Conservation (phyloP, 2,888 invertebrate genomes). For the Cepaea hortensis region DNA sequence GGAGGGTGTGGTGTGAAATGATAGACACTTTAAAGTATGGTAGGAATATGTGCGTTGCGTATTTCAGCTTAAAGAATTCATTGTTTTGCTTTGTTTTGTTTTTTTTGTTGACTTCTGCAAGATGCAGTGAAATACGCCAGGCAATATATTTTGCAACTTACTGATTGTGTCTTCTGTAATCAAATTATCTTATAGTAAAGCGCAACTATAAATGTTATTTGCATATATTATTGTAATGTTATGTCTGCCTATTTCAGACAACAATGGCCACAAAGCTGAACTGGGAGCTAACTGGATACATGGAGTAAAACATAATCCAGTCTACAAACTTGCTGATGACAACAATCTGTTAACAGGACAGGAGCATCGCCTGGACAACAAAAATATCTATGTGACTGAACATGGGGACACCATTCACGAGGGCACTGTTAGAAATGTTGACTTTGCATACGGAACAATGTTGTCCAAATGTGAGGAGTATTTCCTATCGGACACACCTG, state of each 20-base stretch:
- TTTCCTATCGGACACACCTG: conserved; percentile 90
- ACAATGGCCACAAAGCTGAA: conserved; percentile 73
- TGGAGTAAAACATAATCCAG: conserved; percentile 78
- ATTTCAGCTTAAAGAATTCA: too few species aligned
- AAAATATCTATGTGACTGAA: conserved; percentile 91
- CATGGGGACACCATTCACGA: conserved; percentile 88
- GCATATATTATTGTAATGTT: not conserved
- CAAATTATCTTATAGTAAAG: too few species aligned
- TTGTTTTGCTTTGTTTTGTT: too few species aligned
- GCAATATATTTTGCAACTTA: too few species aligned
- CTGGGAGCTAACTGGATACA: conserved; percentile 79
- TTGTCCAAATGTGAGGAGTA: conserved; percentile 94
- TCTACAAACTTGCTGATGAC: conserved; percentile 77
- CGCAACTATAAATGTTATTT: not conserved
- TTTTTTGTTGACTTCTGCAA: too few species aligned
- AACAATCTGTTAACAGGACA: conserved; percentile 85
- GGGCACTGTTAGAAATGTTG: conserved; percentile 84
- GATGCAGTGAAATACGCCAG: too few species aligned
- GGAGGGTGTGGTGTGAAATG: too few species aligned
- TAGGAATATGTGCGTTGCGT: too few species aligned
- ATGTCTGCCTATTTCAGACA: conserved; percentile 63
- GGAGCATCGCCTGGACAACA: conserved; percentile 79
- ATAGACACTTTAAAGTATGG: too few species aligned
- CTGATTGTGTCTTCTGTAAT: too few species aligned
- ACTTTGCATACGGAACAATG: conserved; percentile 93